phyloP scores from a whole-genome alignment of 2,113 vertebrate species.

The Pseudonaja textilis region DNA sequence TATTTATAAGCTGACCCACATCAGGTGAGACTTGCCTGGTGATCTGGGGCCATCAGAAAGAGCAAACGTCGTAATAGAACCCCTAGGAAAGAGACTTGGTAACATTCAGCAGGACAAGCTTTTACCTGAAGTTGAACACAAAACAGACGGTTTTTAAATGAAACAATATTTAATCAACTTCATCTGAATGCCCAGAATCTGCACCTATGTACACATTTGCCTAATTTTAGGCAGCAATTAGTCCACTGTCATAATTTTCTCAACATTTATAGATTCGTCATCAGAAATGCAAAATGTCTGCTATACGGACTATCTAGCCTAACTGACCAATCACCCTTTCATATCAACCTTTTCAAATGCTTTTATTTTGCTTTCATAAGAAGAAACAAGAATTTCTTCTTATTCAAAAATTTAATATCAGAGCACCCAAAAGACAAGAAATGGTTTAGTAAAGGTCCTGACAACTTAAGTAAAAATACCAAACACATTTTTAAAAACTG shows the following conservation, averaged over 20 bases:
- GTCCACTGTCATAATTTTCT: not conserved
- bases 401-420: not conserved
- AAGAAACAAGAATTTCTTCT: not conserved
- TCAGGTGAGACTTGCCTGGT: constrained; percentile 79
- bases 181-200: not conserved
- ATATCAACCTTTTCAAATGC: not conserved
- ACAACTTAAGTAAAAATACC: not conserved
- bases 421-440: not conserved
- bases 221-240: not conserved
- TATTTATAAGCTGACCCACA: not conserved
- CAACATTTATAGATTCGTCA: not conserved
- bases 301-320: not conserved
- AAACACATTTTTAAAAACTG: not conserved
- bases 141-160: not conserved
- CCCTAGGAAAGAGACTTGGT: constrained; percentile 74
- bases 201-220: not conserved
- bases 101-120: constrained; percentile 72
- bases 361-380: not conserved
- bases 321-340: not conserved
- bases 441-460: too few relatives aligned
- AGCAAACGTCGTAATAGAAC: constrained; percentile 84
- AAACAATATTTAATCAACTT: not conserved
- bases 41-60: constrained; percentile 85
- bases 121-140: constrained; percentile 65
- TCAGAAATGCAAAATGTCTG: not conserved